phyloP scores from a whole-genome alignment of 2,888 invertebrate species.

The Dinocampus coccinellae region DNA sequence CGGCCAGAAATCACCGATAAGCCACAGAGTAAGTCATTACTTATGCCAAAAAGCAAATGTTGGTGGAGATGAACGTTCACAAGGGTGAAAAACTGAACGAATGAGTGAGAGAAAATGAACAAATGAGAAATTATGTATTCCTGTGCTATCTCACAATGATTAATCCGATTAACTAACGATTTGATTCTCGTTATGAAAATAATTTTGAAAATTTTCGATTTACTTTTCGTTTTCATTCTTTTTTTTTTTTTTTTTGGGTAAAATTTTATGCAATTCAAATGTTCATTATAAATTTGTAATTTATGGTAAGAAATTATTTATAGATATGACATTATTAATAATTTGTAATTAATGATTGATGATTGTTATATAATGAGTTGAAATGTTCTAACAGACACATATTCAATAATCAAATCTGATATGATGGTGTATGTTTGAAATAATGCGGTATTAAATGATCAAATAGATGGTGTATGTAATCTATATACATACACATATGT shows the following conservation, averaged over 20 bases:
- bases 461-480: neutral
- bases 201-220: neutral
- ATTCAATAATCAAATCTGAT: neutral
- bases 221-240: too few species aligned
- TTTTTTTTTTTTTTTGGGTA: too few species aligned
- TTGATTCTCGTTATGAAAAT: conserved; percentile 5
- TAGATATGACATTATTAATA: neutral
- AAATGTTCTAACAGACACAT: neutral
- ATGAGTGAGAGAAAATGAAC: conserved; percentile 24
- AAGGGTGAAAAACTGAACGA: conserved; percentile 5
- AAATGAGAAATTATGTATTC: conserved; percentile 23
- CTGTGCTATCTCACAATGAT: conserved; percentile 24
- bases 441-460: conserved; percentile 7
- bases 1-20: conserved; percentile 44
- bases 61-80: neutral
- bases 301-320: neutral
- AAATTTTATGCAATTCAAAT: neutral
- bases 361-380: neutral
- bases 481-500: too few species aligned
- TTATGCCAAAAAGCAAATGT: conserved; percentile 33
- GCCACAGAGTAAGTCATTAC: conserved; percentile 38
- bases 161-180: conserved; percentile 19
- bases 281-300: neutral
- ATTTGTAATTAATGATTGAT: neutral
- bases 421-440: neutral